Evolutionary conservation across 1,140 invertebrate species (phyloP).

Genomic region (Stenopsyche tienmushanensis): DNA sequence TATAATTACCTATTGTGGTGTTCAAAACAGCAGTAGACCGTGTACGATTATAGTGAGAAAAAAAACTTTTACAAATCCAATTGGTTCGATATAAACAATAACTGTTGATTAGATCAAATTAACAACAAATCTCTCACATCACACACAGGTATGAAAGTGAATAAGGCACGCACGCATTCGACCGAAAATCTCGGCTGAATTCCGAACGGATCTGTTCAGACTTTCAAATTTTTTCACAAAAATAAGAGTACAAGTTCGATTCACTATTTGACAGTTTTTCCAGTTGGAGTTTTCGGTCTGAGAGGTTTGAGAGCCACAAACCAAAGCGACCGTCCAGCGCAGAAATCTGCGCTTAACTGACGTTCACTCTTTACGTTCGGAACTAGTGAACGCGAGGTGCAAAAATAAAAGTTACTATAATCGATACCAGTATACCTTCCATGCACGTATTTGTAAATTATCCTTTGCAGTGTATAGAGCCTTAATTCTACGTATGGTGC

Average conservation of each 20-base stretch:
- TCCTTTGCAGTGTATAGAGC: no score
- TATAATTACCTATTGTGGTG: conserved; percentile 13
- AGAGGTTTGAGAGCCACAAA: conserved; percentile 1
- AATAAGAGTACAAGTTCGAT: no score
- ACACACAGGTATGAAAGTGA: conserved; percentile 10
- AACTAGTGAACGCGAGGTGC: conserved; percentile 14
- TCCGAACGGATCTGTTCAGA: no score
- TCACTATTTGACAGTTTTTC: neutral
- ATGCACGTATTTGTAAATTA: no score
- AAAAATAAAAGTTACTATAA: conserved; percentile 18
- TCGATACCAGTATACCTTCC: no score
- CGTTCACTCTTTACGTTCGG: neutral
- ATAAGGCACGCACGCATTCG: conserved; percentile 9
- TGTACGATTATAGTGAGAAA: neutral
- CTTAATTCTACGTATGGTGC: no score
- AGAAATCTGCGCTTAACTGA: conserved; percentile 27
- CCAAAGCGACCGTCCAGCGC: conserved; percentile 22
- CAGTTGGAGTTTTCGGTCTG: neutral
- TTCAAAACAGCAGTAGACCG: conserved; percentile 1
- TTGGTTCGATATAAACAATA: neutral
- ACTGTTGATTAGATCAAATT: neutral
- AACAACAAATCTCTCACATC: conserved; percentile 4
- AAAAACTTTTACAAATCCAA: conserved; percentile 9
- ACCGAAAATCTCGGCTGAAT: no score
- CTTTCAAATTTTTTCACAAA: no score